Evolutionary conservation across 2,113 vertebrate genomes (phyloP), one percentile per base, ranked within the genome.

Genomic region (Oreochromis tanganicae): DNA sequence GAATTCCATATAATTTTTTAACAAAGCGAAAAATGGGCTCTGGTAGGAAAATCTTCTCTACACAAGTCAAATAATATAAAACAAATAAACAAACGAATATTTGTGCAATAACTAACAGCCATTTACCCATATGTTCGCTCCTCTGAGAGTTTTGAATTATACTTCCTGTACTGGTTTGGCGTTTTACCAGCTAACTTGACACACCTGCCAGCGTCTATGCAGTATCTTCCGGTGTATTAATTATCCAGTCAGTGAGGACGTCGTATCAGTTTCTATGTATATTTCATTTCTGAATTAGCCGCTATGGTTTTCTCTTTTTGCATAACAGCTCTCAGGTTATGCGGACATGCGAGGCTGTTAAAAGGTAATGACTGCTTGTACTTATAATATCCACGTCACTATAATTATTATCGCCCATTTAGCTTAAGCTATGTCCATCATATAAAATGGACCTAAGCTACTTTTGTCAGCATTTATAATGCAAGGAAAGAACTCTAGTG

Each of bases 141-240:
- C 6, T 1, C 14, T 48, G 24, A 73, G 13, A 5, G 34, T 68
- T 68, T 12, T 6, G 0, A 21, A 3, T 21, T 78, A 50, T 2
- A 68, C 71, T 91, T 93, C 91, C 90, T 52, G 81, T 83, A 0
- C 0, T 13, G 4, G 38, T 21, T 36, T 19, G 3, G 3, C 6
- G 86, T 4, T 21, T 5, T 56, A 1, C 16, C 54, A 3, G 54
- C 7, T 83, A 83, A 75, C 88, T 92, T 91, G 63, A 88, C 85
- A 50, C 19, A 56, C 8, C 17, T 83, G 46, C 81, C 41, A 46
- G 16, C 27, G 11, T 83, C 57, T 57, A 78, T 21, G 34, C 32
- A 57, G 29, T 29, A 80, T 63, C 93, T 96, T 96, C 95, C 93
- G 92, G 94, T 92, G 66, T 83, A 80, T 93, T 82, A n/a, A 85